Evolutionary conservation across 2,888 invertebrate genomes (phyloP).

Genomic region (Caenorhabditis auriculariae): DNA sequence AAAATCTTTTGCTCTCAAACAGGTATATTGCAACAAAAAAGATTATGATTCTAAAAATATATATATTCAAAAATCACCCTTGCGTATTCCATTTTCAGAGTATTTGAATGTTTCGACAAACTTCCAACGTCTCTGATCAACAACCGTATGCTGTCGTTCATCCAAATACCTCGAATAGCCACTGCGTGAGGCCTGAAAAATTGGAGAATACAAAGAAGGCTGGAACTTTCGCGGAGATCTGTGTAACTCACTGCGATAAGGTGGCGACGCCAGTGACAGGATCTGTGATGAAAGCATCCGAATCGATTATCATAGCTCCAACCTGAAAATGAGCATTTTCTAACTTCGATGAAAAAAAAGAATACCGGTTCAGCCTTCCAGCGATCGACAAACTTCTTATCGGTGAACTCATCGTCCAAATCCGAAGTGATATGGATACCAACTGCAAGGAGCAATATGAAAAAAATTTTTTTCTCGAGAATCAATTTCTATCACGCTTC

Average conservation of each 20-base stretch:
- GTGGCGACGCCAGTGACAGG: conserved; percentile 15
- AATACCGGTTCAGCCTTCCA: conserved; percentile 95
- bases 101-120: neutral
- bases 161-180: conserved; percentile 36
- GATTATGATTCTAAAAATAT: too few relatives aligned
- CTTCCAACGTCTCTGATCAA: conserved; percentile 4
- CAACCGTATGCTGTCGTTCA: conserved; percentile 23
- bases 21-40: too few relatives aligned
- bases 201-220: neutral
- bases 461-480: conserved; percentile 69
- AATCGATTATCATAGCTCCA: conserved; percentile 29
- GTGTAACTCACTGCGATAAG: conserved; percentile 16
- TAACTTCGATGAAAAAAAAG: conserved; percentile 17
- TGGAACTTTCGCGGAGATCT: too few relatives aligned
- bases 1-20: too few relatives aligned
- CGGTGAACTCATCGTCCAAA: conserved; percentile 70
- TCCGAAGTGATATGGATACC: conserved; percentile 71
- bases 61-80: neutral
- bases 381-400: conserved; percentile 72
- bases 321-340: conserved; percentile 12
- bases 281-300: conserved; percentile 26
- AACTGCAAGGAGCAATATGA: conserved; percentile 67
- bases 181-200: conserved; percentile 17
- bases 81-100: neutral
- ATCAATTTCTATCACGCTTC: neutral